Evolutionary conservation across 2,797 vertebrate genomes (phyloP), one percentile per base, ranked within the genome.

Genomic region (Bryconaethiops microstoma): DNA sequence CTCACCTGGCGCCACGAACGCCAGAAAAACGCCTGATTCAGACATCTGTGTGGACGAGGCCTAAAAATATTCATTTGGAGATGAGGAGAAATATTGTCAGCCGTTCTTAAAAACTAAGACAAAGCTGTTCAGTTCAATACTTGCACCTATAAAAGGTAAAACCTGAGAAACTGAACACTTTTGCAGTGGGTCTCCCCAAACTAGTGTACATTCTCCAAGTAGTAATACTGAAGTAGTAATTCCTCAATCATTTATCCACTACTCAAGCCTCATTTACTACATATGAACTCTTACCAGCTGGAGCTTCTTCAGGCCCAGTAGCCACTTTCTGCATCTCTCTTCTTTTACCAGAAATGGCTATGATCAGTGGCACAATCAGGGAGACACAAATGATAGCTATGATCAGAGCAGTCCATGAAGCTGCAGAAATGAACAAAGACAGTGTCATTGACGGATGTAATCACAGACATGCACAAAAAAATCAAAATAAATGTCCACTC

Each of bases 231-330:
- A 29, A 29, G 29, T 29, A 29, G 29, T 29, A 29, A 29, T 29
- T 29, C 29, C 29, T 60, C 59, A 60, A 21, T 29, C 29, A 10
- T 14, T 13, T 50, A 10, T 42, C 9, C 50, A 52, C 50, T 10
- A 52, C 12, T 52, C 0, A 52, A 52, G n/a, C 17, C 48, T 23
- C 13, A 1, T 54, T 23, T 42, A 76, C 45, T 54, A 1, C 9
- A 72, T 21, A n/a, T 23, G 7, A 40, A 2, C 8, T 25, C 50
- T 78, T 77, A 86, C 83, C 81, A 12, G 29, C 29, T 35, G 35
- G 25, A 55, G 45, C 12, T 42, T 83, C 62, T 29, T 54, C 71
- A 21, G 23, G 8, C 4, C 5, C 7, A 16, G 14, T 71, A 12
- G 50, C 29, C 17, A 16, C 67, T 48, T 77, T 67, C 8, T 2